phyloP scores from a whole-genome alignment of 1,140 invertebrate species.

The Drosophila melanica region DNA sequence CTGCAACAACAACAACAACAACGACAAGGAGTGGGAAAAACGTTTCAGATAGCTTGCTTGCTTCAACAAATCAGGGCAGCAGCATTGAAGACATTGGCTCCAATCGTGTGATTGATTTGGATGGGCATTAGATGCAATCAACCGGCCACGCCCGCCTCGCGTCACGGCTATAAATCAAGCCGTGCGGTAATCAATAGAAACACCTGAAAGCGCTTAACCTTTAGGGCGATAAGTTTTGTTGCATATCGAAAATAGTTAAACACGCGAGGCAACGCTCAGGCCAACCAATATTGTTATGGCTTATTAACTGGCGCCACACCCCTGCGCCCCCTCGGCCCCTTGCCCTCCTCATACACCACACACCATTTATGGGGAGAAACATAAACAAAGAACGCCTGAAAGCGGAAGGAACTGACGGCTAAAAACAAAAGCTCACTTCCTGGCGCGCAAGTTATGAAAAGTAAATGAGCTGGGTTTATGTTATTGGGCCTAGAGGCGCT shows the following conservation, averaged over 20 bases:
- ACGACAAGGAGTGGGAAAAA: not conserved
- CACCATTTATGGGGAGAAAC: conserved; percentile 3
- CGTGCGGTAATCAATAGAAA: conserved; percentile 42
- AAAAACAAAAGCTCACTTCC: conserved; percentile 80
- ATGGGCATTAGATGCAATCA: conserved; percentile 48
- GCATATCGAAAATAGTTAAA: conserved; percentile 36
- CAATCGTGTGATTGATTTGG: conserved; percentile 45
- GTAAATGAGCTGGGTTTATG: conserved; percentile 66
- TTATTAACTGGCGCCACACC: conserved; percentile 33
- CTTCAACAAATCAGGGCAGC: conserved; percentile 20
- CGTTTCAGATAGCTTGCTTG: not conserved
- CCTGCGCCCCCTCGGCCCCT: not conserved
- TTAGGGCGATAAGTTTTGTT: conserved; percentile 42
- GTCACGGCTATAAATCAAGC: conserved; percentile 42
- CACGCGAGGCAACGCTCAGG: conserved; percentile 43
- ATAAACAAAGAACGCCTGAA: conserved; percentile 52
- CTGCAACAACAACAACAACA: conserved; percentile 12
- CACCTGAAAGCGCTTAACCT: conserved; percentile 50
- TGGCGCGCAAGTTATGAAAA: conserved; percentile 63
- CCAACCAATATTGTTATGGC: conserved; percentile 39
- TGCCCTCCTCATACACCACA: too few relatives aligned
- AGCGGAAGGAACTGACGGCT: conserved; percentile 80
- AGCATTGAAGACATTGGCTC: not conserved
- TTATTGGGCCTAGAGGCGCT: conserved; percentile 46
- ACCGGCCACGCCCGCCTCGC: conserved; percentile 31